Base-by-base conservation (phyloP, 2,113 vertebrate species). In the Psittacara wagleri region DNA sequence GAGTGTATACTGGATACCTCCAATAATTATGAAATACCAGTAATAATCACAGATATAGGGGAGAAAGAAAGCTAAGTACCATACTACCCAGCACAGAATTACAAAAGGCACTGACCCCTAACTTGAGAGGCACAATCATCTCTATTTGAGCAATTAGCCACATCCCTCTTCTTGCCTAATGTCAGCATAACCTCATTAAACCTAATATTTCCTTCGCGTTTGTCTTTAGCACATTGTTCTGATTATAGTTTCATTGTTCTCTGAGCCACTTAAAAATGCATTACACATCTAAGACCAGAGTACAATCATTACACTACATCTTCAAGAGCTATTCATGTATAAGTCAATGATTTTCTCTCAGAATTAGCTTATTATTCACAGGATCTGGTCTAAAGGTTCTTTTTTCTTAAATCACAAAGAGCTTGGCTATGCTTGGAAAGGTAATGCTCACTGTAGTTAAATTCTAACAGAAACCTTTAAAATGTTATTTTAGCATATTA, bases 351-450 rank as follows among this genome's bases (percentile, higher is more conserved):
- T 91, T 94, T 93, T 70, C 70, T 20, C 46, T 88, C 75, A 92
- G 88, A 96, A 95, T 92, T 94, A 92, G 64, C 72, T 91, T 76
- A 73, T 92, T 95, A 94, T 95, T 95, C 90, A 96, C n/a, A 76
- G 41, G 54, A 87, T 77, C 80, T 55, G 54, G 55, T 75, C 67
- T 79, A 68, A 88, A 54, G 66, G 52, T 29, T 90, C 25, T 63
- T 84, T 91, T 72, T 72, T 25, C 39, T 96, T 85, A 49, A 64
- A 93, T n/a, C 55, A 94, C 66, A 83, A 90, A 91, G 43, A 82
- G 44, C 57, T 74, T 37, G 8, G 68, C 51, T 88, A 19, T 81
- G 62, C 52, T 86, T 78, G 78, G 81, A 93, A 91, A 89, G 51
- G 41, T 59, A 70, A 85, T 20, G 39, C 28, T 70, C 39, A 44